Evolutionary conservation across 1,140 invertebrate species (phyloP).

Genomic region (Dryas iulia): DNA sequence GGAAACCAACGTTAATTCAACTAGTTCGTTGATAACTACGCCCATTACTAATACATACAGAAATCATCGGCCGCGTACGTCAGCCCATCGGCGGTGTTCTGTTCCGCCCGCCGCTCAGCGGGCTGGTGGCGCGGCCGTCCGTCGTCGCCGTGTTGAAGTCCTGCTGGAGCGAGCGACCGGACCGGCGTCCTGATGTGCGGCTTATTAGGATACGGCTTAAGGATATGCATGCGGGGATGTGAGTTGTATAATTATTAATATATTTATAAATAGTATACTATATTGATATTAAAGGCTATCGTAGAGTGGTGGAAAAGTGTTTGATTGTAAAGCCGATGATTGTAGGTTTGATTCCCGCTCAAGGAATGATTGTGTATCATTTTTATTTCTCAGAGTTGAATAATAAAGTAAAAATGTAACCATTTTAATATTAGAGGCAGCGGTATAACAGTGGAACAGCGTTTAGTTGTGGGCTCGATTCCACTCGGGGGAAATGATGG

Average conservation of each 20-base stretch:
- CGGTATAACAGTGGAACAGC: too few relatives aligned
- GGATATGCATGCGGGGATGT: conserved; percentile 89
- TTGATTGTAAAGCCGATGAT: not conserved
- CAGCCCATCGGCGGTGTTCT: conserved; percentile 77
- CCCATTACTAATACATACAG: too few relatives aligned
- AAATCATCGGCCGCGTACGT: conserved; percentile 75
- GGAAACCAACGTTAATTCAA: too few relatives aligned
- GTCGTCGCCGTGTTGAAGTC: conserved; percentile 85
- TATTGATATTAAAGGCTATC: not conserved
- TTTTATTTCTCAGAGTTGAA: not conserved
- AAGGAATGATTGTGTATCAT: not conserved
- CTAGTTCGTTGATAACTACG: too few relatives aligned
- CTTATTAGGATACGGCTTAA: conserved; percentile 86
- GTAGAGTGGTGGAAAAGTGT: too few relatives aligned
- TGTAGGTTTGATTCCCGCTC: not conserved
- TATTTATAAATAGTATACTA: not conserved
- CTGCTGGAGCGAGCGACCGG: conserved; percentile 89
- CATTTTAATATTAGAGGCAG: not conserved
- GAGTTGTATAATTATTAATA: conserved; percentile 34
- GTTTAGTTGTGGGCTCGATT: not conserved
- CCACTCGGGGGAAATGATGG: not conserved
- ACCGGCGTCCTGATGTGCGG: conserved; percentile 85
- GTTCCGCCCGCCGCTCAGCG: conserved; percentile 81
- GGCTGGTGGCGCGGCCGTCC: conserved; percentile 82
- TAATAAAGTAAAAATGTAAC: too few relatives aligned